phyloP scores from a whole-genome alignment of 2,797 vertebrate genomes.

The Smutsia gigantea region DNA sequence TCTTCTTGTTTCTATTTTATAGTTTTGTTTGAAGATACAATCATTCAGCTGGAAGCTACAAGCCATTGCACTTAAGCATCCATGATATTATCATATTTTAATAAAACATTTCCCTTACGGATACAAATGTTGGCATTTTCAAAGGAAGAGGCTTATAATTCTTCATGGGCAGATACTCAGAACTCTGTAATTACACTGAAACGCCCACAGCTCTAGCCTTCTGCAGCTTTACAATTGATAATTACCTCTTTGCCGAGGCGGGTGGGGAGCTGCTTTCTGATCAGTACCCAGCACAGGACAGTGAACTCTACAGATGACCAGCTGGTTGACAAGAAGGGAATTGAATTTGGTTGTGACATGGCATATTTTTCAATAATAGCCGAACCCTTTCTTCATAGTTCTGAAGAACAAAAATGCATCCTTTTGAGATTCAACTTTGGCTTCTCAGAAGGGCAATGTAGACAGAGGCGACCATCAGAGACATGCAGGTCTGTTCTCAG shows the following conservation, averaged over 20 bases:
- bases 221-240: background rate
- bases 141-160: slow-evolving; percentile 53
- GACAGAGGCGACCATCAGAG: background rate
- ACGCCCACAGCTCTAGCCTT: background rate
- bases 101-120: slow-evolving; percentile 68
- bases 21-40: slow-evolving; percentile 56
- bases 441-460: background rate
- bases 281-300: background rate
- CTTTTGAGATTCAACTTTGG: background rate
- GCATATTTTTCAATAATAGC: background rate
- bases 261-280: background rate
- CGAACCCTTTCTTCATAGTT: background rate
- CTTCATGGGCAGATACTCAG: slow-evolving; percentile 44
- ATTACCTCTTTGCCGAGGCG: background rate
- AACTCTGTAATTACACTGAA: background rate
- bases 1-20: slow-evolving; percentile 41
- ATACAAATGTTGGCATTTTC: slow-evolving; percentile 54
- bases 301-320: background rate
- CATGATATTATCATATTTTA: slow-evolving; percentile 69
- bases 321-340: background rate
- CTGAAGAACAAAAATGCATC: background rate
- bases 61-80: slow-evolving; percentile 39
- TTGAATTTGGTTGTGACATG: background rate
- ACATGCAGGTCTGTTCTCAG: background rate
- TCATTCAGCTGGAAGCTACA: slow-evolving; percentile 36